Conservation (phyloP, 2,113 vertebrate genomes). For the Paratilapia polleni region DNA sequence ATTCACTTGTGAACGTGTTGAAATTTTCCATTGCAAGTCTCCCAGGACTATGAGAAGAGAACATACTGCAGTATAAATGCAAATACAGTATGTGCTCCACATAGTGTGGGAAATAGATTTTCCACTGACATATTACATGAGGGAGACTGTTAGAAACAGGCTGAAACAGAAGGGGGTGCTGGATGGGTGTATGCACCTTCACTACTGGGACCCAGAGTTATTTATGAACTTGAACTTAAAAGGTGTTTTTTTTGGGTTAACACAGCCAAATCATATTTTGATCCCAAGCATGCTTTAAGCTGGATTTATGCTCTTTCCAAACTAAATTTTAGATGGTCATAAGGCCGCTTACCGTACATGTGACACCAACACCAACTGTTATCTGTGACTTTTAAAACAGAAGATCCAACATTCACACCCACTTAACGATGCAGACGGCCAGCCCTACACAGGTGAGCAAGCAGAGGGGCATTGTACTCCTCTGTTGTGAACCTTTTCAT, state of each 20-base stretch:
- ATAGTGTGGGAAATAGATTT: slow-evolving; percentile 16
- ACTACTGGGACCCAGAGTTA: slow-evolving; percentile 24
- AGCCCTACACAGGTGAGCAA: not conserved
- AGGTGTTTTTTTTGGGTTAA: not conserved
- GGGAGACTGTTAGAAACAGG: slow-evolving; percentile 15
- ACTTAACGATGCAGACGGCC: not conserved
- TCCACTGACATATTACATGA: slow-evolving; percentile 24
- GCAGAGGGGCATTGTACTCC: not conserved
- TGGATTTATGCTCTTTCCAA: not conserved
- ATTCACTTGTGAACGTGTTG: not conserved
- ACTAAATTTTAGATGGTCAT: not conserved
- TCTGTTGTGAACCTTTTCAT: not conserved
- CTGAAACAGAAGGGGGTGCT: slow-evolving; percentile 13
- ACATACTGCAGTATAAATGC: slow-evolving; percentile 24
- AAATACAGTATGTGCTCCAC: slow-evolving; percentile 1
- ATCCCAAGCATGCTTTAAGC: not conserved
- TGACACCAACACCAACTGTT: not conserved
- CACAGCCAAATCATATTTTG: not conserved
- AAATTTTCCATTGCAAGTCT: slow-evolving; percentile 6
- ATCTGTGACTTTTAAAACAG: not conserved
- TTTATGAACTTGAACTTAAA: slow-evolving; percentile 23
- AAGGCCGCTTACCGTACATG: not conserved
- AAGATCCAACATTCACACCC: not conserved
- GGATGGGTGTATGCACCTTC: slow-evolving; percentile 28
- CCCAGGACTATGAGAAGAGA: not conserved